A percentile compares a stretch with the other conserved stretches of the same genome.
phyloP scores from a whole-genome alignment of 2,113 vertebrate genomes.

The Leptobrachium ailaonicum region DNA sequence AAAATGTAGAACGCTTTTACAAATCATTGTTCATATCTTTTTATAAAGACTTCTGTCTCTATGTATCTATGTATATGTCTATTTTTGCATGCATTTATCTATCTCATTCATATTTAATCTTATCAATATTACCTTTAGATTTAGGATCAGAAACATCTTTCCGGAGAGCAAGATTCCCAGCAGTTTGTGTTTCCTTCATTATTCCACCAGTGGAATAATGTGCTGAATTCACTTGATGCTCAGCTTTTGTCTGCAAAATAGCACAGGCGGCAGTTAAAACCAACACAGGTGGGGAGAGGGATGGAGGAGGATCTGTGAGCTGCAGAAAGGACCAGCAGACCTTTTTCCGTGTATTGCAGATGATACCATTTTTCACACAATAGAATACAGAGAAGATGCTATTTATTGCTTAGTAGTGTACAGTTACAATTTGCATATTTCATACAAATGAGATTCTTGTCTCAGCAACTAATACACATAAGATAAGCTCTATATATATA shows the following conservation, averaged over 20 bases:
- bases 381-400: neutral
- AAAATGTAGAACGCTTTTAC: no score
- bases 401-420: neutral
- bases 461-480: neutral
- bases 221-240: conserved; percentile 33
- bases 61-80: neutral
- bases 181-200: conserved; percentile 34
- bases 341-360: conserved; percentile 3
- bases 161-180: conserved; percentile 5
- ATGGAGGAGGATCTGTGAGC: neutral
- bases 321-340: conserved; percentile 15
- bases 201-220: conserved; percentile 15
- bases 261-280: conserved; percentile 41
- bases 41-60: no score
- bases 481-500: no score
- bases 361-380: neutral
- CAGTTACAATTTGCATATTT: no score
- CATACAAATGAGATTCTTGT: neutral
- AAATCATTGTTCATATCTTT: no score
- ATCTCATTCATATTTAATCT: neutral
- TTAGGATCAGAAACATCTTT: conserved; percentile 26
- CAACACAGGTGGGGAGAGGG: conserved; percentile 42
- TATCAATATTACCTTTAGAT: conserved; percentile 18
- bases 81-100: neutral
- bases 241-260: conserved; percentile 26